Base-by-base conservation (phyloP, 2,888 invertebrate genomes). In the Cotesia congregata region DNA sequence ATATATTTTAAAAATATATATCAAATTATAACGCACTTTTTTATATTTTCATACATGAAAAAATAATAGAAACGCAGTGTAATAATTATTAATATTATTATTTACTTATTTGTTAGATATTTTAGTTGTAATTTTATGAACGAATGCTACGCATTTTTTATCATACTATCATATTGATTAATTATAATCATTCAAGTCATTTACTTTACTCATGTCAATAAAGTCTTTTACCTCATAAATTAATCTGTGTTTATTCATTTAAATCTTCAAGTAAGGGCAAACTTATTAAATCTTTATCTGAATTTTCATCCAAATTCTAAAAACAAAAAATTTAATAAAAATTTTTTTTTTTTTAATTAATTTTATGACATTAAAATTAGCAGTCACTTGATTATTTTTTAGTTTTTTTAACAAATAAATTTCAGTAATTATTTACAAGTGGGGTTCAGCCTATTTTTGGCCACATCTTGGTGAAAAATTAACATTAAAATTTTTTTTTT, bases 21-120 rank as follows among this genome's bases (percentile, higher is more conserved):
- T 62, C 15, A 62, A 62, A 6, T 6, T 67, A 62, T 74, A 60
- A 39, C 39, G 20, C n/a, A 41, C 62, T 69, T 67, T 79, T 79
- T 79, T 81, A 79, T 80, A 81, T 81, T 80, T 81, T 80, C 80
- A 74, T 79, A 78, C 80, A 79, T 78, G 71, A 20, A 74, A 41
- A 67, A 62, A 30, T 41, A 41, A 41, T 38, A 17, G 72, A 3
- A 15, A 30, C 6, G 41, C 38, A 15, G 17, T 40, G 15, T 60
- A 68, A 67, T 60, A 67, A 50, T 38, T 50, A 60, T 3, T 30
- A 30, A 30, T 60, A 60, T 60, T 60, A n/a, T 74, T 15, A 60
- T 64, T 68, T 61, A 59, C 9, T 15, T 74, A 67, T 68, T 74
- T 74, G 67, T 74, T 74, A 30, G 20, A 39, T 15, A 62, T 67